phyloP scores from a whole-genome alignment of 2,888 invertebrate species.

The Trimorus sp. region DNA sequence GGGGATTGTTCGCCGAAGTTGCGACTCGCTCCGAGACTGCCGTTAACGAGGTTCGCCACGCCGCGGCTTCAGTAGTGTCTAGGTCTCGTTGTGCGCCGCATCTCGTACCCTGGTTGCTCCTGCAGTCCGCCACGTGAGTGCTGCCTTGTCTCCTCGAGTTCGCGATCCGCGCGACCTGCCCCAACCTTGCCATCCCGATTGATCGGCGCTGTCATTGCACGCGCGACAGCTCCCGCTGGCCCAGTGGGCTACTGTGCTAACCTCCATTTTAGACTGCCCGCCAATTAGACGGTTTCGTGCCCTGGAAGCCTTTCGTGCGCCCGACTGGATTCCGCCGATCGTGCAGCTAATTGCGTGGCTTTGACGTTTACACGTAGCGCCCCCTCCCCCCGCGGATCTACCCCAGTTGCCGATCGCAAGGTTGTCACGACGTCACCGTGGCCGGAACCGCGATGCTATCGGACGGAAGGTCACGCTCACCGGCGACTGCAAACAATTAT shows the following conservation, averaged over 20 bases:
- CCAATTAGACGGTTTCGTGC: conserved; percentile 66
- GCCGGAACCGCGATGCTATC: conserved; percentile 16
- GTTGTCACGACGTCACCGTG: conserved; percentile 1
- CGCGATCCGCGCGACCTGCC: too few species aligned
- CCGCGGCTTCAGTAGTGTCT: conserved; percentile 81
- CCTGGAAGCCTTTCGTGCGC: conserved; percentile 62
- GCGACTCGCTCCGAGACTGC: conserved; percentile 82
- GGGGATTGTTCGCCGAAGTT: conserved; percentile 81
- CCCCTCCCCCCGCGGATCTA: conserved; percentile 44
- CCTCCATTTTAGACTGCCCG: conserved; percentile 68
- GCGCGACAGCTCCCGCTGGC: conserved; percentile 32
- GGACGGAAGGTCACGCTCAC: conserved; percentile 18
- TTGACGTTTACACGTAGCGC: conserved; percentile 70
- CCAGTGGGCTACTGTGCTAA: conserved; percentile 62
- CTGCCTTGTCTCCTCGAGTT: background rate
- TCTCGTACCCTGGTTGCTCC: conserved; percentile 72
- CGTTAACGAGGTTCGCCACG: conserved; percentile 81
- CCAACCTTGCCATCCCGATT: background rate
- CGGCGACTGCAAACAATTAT: conserved; percentile 9
- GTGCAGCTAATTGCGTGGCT: conserved; percentile 71
- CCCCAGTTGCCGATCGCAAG: conserved; percentile 38
- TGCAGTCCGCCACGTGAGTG: too few species aligned
- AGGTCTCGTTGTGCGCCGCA: conserved; percentile 80
- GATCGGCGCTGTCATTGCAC: conserved; percentile 30
- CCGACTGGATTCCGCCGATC: conserved; percentile 65